Base-by-base conservation (phyloP, 1,140 invertebrate genomes). In the Antheraea mylitta region DNA sequence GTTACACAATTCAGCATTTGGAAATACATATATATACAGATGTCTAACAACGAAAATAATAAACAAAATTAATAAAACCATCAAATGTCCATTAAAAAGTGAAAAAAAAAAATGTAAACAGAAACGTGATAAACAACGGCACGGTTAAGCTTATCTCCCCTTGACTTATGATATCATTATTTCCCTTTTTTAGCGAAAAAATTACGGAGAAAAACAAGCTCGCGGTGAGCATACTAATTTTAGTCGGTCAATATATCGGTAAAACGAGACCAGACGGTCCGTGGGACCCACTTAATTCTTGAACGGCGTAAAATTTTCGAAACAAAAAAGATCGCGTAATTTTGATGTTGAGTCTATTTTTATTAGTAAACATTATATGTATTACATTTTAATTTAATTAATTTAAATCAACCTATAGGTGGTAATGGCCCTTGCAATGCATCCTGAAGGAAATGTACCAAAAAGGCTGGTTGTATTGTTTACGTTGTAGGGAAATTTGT, bases 131-230 rank as follows among this genome's bases (percentile, higher is more conserved):
- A 89, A 88, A 87, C 83, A 87, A 81, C 76, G 80, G 74, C 73
- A 78, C 80, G 83, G 77, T 85, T 78, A 80, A 76, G 73, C 81
- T 90, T 89, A 92, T 92, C 87, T 89, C 78, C 78, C 73, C 79
- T 86, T 85, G 84, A 87, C 86, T 81, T 81, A 81, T 83, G 83
- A 89, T 85, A 85, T 90, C 85, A 92, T 92, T 90, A 90, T 87
- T 85, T 89, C 78, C 82, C 76, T 85, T 89, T 90, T 66, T 87
- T 53, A 83, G 77, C 77, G 85, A 90, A 91, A 90, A 90, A 75
- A 83, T 87, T 84, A 83, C 70, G 80, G 84, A 82, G 77, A 83
- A 90, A 91, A 91, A 89, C 84, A 84, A 75, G 78, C 69, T 69
- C 81, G 80, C 74, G 80, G 68, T 76, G 60, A 64, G 88, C 85